Evolutionary conservation across 2,888 invertebrate species (phyloP).

Genomic region (Hirtodrosophila trivittata): DNA sequence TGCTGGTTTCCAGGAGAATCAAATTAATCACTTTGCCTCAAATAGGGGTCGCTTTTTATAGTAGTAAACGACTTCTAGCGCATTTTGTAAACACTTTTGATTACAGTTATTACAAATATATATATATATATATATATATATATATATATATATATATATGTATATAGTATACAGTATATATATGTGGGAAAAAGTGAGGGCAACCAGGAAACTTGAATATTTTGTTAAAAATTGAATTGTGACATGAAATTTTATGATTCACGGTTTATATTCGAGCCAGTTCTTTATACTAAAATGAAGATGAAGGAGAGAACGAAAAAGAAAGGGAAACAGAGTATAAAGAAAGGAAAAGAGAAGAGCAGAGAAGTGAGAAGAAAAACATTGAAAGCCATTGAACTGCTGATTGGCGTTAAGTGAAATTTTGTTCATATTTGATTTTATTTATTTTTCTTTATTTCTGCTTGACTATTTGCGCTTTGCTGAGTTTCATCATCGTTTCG

Average conservation of each 20-base stretch:
- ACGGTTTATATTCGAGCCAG: neutral
- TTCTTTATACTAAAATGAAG: neutral
- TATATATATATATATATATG: neutral
- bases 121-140: too few relatives aligned
- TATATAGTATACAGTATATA: neutral
- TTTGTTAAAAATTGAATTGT: neutral
- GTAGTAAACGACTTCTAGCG: too few relatives aligned
- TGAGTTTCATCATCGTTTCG: conserved; percentile 6
- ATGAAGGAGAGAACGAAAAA: too few relatives aligned
- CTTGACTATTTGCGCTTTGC: neutral
- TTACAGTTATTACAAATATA: too few relatives aligned
- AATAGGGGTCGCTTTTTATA: too few relatives aligned
- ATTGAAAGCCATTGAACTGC: conserved; percentile 6
- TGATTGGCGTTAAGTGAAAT: conserved; percentile 1
- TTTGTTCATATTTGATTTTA: conserved; percentile 1
- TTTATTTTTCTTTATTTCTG: neutral
- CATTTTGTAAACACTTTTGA: too few relatives aligned
- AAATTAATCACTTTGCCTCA: too few relatives aligned
- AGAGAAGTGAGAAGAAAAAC: too few relatives aligned
- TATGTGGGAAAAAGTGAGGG: too few relatives aligned
- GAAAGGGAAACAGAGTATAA: too few relatives aligned
- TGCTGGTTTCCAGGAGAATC: too few relatives aligned
- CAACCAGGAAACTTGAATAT: neutral
- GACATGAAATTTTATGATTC: conserved; percentile 2
- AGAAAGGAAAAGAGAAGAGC: too few relatives aligned